Conservation (phyloP, 2,113 vertebrate species). For the Pterocles gutturalis region DNA sequence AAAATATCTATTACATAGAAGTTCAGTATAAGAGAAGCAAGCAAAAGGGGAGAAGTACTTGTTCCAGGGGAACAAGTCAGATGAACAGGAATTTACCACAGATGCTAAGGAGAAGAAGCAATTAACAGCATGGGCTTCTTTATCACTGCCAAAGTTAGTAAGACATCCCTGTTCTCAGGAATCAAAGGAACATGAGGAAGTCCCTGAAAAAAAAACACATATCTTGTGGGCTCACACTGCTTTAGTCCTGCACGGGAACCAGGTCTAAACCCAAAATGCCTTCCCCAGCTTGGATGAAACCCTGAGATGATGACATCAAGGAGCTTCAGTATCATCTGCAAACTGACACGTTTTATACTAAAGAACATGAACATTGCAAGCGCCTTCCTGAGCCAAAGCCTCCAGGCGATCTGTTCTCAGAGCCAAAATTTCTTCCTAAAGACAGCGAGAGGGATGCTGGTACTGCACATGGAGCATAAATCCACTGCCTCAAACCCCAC, state of each 20-base stretch:
- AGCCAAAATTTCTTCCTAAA: background rate
- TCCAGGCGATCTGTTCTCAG: background rate
- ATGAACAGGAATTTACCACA: background rate
- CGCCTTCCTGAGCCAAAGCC: background rate
- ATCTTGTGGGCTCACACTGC: background rate
- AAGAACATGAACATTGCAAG: background rate
- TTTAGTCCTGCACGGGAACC: background rate
- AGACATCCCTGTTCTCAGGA: background rate
- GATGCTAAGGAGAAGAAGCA: background rate
- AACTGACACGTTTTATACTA: background rate
- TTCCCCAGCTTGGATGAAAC: background rate
- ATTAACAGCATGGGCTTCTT: background rate
- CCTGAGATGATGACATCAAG: rapidly evolving
- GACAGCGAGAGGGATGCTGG: background rate
- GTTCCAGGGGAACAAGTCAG: background rate
- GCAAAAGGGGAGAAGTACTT: background rate
- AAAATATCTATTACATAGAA: background rate
- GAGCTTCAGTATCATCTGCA: background rate
- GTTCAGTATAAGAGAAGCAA: background rate
- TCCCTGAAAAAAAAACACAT: background rate
- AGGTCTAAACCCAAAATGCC: background rate
- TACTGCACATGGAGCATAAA: background rate
- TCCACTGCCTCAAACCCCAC: background rate
- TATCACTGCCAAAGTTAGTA: background rate
- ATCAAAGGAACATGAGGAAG: background rate